Evolutionary conservation across 1,140 invertebrate species (phyloP).

Genomic region (Kradibia gibbosae): DNA sequence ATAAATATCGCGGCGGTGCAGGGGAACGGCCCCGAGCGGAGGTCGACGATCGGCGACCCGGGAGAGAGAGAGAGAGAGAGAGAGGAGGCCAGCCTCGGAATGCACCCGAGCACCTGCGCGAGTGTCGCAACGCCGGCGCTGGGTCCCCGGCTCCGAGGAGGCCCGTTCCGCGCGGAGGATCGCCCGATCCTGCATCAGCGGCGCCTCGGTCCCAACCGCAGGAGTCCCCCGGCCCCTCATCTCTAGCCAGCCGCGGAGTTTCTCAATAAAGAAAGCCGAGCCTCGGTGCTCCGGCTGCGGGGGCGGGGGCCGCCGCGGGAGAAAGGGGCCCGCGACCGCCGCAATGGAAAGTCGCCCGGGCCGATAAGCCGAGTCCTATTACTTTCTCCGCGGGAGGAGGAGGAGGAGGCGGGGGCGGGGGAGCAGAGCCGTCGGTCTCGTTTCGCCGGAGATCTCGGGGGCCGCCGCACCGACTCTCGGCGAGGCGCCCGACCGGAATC

Average conservation of each 20-base stretch:
- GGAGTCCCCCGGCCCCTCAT: not conserved
- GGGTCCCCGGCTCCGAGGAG: not conserved
- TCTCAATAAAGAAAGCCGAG: conserved; percentile 46
- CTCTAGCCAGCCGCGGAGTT: conserved; percentile 18
- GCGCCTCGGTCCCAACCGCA: not conserved
- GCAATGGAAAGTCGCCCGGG: conserved; percentile 13
- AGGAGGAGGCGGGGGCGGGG: not conserved
- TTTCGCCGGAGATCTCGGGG: conserved; percentile 10
- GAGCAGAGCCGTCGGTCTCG: conserved; percentile 1
- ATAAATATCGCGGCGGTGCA: not conserved
- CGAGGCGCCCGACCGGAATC: conserved; percentile 37
- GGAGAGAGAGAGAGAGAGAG: not conserved
- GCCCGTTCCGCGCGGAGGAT: too few species aligned
- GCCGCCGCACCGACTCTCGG: conserved; percentile 35
- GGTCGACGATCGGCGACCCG: not conserved
- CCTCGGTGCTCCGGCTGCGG: not conserved
- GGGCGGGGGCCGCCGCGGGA: conserved; percentile 30
- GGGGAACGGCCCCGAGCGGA: not conserved
- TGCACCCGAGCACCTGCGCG: too few species aligned
- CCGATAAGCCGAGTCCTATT: not conserved
- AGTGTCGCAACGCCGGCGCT: not conserved
- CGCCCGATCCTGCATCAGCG: not conserved
- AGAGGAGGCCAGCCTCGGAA: not conserved
- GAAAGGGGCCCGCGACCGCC: conserved; percentile 19
- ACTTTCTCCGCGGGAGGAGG: not conserved